Evolutionary conservation across 2,888 invertebrate species (phyloP).

Genomic region (Oeneis ivallda): DNA sequence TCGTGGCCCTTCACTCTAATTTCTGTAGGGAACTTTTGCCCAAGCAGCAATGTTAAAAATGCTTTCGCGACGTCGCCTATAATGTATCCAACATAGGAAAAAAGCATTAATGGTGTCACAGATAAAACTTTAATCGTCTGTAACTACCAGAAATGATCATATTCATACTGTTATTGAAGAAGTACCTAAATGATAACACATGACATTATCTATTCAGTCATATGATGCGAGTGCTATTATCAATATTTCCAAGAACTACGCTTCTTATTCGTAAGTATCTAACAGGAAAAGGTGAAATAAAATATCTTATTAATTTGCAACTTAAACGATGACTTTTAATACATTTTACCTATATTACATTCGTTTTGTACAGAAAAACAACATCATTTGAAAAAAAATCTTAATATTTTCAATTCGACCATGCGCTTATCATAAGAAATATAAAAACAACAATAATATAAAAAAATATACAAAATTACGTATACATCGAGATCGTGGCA

Average conservation of each 20-base stretch:
- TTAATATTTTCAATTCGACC: slow-evolving; percentile 57
- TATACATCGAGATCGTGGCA: slow-evolving; percentile 66
- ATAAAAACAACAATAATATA: slow-evolving; percentile 58
- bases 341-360: slow-evolving; percentile 76
- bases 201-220: neutral
- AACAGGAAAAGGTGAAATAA: slow-evolving; percentile 54
- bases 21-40: no score
- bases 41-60: no score
- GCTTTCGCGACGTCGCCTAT: no score
- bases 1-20: no score
- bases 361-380: slow-evolving; percentile 77
- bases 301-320: slow-evolving; percentile 67
- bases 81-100: no score
- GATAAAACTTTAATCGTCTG: no score
- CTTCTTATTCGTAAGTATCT: neutral
- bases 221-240: neutral
- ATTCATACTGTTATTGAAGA: no score
- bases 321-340: slow-evolving; percentile 81
- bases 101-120: no score
- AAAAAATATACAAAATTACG: slow-evolving; percentile 60
- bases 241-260: neutral
- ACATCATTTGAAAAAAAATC: slow-evolving; percentile 57
- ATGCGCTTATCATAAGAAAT: slow-evolving; percentile 51
- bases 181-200: neutral
- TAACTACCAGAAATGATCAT: no score